Percentiles rank a stretch among this genome's conserved stretches.
These are phyloP conservation scores for Macquaria ambigua DNA, from an alignment of 2,113 vertebrate genomes.

Conservation along the genomic window DNA sequence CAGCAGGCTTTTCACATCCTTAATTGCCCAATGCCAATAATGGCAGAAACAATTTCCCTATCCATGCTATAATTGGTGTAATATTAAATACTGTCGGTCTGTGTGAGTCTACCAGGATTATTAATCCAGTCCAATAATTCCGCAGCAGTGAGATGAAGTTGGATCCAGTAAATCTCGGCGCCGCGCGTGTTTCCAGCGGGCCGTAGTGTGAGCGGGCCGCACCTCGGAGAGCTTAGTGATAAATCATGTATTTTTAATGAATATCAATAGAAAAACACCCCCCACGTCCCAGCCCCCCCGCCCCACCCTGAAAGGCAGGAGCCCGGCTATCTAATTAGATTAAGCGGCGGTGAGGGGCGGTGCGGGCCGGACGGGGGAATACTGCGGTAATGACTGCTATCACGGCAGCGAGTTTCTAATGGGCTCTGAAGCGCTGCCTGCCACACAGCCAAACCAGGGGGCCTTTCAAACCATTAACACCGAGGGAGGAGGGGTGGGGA, in stretches of 20 bases:
- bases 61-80: neutral
- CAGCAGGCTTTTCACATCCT: neutral
- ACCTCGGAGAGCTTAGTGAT: conserved; percentile 92
- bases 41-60: neutral
- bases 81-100: conserved; percentile 12
- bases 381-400: conserved; percentile 93
- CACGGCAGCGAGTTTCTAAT: conserved; percentile 88
- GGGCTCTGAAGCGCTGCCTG: conserved; percentile 94
- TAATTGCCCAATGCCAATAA: neutral
- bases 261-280: conserved; percentile 90
- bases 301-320: conserved; percentile 84
- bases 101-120: conserved; percentile 14
- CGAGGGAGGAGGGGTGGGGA: conserved; percentile 78
- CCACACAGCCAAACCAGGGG: conserved; percentile 88
- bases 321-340: conserved; percentile 94
- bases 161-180: conserved; percentile 25
- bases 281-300: neutral
- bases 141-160: conserved; percentile 42
- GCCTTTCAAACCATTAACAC: conserved; percentile 93
- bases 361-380: conserved; percentile 92
- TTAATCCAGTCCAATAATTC: conserved; percentile 46
- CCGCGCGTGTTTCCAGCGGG: conserved; percentile 41
- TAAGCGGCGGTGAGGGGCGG: conserved; percentile 95
- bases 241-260: conserved; percentile 97
- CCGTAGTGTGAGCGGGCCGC: conserved; percentile 83